Conservation (phyloP, 2,888 invertebrate genomes). For the Harpalus rufipes region DNA sequence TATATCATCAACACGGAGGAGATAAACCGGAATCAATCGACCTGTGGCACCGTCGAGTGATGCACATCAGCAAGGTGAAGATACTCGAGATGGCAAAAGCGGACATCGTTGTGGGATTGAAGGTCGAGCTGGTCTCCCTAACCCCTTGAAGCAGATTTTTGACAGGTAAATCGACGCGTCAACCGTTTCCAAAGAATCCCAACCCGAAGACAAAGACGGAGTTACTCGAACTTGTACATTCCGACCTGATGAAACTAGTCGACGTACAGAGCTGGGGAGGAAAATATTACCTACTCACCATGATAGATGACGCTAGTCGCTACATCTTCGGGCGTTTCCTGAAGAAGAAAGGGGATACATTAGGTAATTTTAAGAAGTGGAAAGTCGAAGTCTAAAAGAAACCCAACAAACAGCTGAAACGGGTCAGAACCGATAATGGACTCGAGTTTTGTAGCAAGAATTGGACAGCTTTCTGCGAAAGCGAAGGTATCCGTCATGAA, state of each 20-base stretch:
- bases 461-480: background rate
- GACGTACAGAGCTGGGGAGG: slow-evolving; percentile 27
- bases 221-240: slow-evolving; percentile 22
- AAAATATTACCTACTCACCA: slow-evolving; percentile 31
- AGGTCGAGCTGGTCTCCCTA: background rate
- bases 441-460: slow-evolving; percentile 7
- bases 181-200: slow-evolving; percentile 61
- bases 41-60: no score
- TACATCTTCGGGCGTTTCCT: slow-evolving; percentile 20
- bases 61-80: no score
- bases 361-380: slow-evolving; percentile 13
- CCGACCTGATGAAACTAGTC: slow-evolving; percentile 42
- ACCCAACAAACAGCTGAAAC: background rate
- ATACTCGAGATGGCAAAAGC: no score
- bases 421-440: slow-evolving; percentile 17
- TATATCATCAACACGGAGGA: no score
- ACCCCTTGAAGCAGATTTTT: slow-evolving; percentile 21
- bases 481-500: background rate
- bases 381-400: no score
- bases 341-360: slow-evolving; percentile 1
- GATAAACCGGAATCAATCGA: no score
- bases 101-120: no score
- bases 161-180: slow-evolving; percentile 55
- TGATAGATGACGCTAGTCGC: slow-evolving; percentile 53
- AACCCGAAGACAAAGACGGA: background rate